Conservation (phyloP, 2,113 vertebrate species). For the Cepphus grylle region DNA sequence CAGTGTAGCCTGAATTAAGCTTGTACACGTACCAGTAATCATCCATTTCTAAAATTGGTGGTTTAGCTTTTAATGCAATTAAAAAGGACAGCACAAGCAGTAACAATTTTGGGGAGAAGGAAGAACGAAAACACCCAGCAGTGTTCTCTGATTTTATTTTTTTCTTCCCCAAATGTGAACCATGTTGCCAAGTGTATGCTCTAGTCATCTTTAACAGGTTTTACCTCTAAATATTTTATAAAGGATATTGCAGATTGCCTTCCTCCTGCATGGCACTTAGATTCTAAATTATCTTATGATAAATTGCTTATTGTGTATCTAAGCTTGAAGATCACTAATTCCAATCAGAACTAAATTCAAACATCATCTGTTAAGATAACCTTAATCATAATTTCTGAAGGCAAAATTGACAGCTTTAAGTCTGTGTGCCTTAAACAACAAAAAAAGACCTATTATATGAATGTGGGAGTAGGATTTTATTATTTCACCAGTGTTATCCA, state of each 20-base stretch:
- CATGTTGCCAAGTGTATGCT: neutral
- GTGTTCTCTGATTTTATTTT: neutral
- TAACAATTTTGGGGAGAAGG: neutral
- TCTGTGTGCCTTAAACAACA: neutral
- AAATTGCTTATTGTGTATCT: neutral
- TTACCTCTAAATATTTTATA: conserved; percentile 14
- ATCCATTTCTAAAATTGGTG: neutral
- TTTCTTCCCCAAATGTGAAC: neutral
- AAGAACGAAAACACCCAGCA: neutral
- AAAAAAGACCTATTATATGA: neutral
- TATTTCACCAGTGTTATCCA: neutral
- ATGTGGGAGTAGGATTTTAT: neutral
- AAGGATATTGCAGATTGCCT: neutral
- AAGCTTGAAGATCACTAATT: neutral
- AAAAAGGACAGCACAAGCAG: neutral
- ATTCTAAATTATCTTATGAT: neutral
- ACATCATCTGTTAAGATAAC: neutral
- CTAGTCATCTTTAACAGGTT: neutral
- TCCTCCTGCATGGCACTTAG: neutral
- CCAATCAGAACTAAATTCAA: neutral
- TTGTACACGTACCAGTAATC: neutral
- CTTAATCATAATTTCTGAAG: neutral
- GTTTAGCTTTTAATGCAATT: neutral
- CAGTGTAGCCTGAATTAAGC: neutral
- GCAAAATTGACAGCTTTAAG: neutral